Evolutionary conservation across 2,797 vertebrate species (phyloP).

Genomic region (Cetoscarus ocellatus): DNA sequence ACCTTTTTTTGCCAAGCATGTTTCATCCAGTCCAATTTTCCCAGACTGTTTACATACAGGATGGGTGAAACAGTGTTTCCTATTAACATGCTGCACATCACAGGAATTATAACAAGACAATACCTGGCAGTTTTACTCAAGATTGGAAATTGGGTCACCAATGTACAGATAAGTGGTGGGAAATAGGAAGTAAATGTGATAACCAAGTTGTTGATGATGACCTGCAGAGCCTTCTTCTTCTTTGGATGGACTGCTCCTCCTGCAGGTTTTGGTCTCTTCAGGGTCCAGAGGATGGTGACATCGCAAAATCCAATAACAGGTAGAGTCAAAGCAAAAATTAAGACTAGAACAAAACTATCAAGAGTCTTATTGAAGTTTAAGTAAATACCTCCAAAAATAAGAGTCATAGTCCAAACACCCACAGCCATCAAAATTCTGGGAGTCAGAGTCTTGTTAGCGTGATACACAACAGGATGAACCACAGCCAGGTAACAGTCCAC

Average conservation of each 20-base stretch:
- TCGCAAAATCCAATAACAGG: constrained; percentile 52
- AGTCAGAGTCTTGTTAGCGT: constrained; percentile 14
- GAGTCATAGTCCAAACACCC: constrained; percentile 13
- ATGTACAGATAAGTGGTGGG: constrained; percentile 14
- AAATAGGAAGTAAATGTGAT: constrained; percentile 38
- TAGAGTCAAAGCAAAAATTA: constrained; percentile 22
- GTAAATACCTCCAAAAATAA: neutral
- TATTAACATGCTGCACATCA: neutral
- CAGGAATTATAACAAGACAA: neutral
- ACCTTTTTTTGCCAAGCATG: constrained; percentile 4
- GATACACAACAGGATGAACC: constrained; percentile 48
- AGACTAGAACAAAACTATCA: accelerated
- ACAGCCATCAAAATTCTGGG: neutral
- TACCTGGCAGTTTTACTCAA: accelerated
- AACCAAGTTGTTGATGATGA: constrained; percentile 40
- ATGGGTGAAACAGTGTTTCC: neutral
- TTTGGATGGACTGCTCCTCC: constrained; percentile 46
- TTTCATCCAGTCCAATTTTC: constrained; percentile 34
- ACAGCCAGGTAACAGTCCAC: constrained; percentile 72
- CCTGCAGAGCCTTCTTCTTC: constrained; percentile 56
- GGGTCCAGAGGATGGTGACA: constrained; percentile 32
- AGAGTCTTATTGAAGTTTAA: accelerated
- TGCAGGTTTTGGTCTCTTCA: constrained; percentile 37
- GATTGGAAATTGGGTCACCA: neutral
- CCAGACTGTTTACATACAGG: constrained; percentile 11